A percentile compares a stretch with the other conserved stretches of the same genome.
Conservation (phyloP, 1,140 invertebrate genomes). For the Plodia interpunctella region DNA sequence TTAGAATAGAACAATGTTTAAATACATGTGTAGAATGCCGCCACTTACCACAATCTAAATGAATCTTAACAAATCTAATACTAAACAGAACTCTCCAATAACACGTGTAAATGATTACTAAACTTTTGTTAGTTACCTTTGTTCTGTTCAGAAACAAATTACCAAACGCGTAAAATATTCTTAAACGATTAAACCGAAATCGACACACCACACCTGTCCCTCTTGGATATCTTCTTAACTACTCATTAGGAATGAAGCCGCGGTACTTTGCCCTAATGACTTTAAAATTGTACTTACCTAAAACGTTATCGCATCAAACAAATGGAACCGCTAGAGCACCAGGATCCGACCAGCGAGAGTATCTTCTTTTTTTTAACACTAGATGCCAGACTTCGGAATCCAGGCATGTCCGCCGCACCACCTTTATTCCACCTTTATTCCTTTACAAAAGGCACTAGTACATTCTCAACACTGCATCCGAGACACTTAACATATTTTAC, state of each 20-base stretch:
- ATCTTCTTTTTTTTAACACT: constrained; percentile 72
- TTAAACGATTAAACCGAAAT: constrained; percentile 9
- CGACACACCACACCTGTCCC: constrained; percentile 32
- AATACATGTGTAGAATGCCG: too few relatives aligned
- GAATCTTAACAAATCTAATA: not conserved
- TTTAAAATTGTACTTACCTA: constrained; percentile 60
- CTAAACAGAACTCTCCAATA: not conserved
- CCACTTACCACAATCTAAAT: too few relatives aligned
- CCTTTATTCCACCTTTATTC: constrained; percentile 38
- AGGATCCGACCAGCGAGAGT: constrained; percentile 42
- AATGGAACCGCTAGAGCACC: constrained; percentile 50
- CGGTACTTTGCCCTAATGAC: constrained; percentile 41
- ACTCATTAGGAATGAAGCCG: constrained; percentile 35
- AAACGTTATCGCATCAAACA: constrained; percentile 71
- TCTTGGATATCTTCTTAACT: constrained; percentile 27
- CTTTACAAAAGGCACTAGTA: constrained; percentile 31
- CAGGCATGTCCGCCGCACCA: constrained; percentile 69
- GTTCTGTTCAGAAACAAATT: not conserved
- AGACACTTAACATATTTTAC: constrained; percentile 23
- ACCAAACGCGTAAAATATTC: constrained; percentile 17
- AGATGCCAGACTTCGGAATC: constrained; percentile 53
- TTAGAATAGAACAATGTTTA: too few relatives aligned
- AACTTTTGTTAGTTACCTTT: not conserved
- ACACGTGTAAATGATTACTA: not conserved
- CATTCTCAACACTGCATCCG: constrained; percentile 67